phyloP scores from a whole-genome alignment of 2,113 vertebrate species.

The Aleadryas rufinucha region DNA sequence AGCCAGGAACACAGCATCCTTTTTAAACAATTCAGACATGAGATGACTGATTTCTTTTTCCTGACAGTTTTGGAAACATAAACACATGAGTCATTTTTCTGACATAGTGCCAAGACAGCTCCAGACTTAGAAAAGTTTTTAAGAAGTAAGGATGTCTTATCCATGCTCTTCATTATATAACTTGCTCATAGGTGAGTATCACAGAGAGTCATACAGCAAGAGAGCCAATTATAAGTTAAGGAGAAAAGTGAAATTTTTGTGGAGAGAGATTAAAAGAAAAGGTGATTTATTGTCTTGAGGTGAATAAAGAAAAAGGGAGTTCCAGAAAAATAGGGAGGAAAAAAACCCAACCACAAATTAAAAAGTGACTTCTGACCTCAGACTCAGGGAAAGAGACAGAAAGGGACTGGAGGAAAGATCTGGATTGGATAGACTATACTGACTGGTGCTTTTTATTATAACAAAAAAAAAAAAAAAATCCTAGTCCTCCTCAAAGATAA shows the following conservation, averaged over 20 bases:
- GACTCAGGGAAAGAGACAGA: neutral
- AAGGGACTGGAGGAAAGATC: neutral
- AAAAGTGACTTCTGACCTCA: neutral
- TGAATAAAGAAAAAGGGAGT: slow-evolving; percentile 27
- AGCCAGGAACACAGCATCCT: neutral
- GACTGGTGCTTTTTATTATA: neutral
- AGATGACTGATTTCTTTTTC: neutral
- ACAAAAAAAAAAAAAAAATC: neutral
- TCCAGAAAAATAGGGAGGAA: neutral
- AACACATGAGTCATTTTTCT: neutral
- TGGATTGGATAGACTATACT: neutral
- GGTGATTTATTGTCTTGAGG: neutral
- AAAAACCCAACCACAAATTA: neutral
- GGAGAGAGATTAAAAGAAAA: neutral
- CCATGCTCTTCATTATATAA: neutral
- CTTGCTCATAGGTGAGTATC: neutral
- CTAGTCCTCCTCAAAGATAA: neutral
- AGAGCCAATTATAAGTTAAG: slow-evolving; percentile 32
- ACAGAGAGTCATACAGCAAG: neutral
- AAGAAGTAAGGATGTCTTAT: neutral
- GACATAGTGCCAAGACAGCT: neutral
- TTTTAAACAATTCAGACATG: slow-evolving; percentile 12
- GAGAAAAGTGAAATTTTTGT: slow-evolving; percentile 19
- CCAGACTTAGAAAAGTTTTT: neutral
- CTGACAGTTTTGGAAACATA: neutral